A percentile compares a stretch with the other conserved stretches of the same genome.
These are phyloP conservation scores for Botia almorhae DNA, from an alignment of 2,797 vertebrate species.

Conservation along the genomic window DNA sequence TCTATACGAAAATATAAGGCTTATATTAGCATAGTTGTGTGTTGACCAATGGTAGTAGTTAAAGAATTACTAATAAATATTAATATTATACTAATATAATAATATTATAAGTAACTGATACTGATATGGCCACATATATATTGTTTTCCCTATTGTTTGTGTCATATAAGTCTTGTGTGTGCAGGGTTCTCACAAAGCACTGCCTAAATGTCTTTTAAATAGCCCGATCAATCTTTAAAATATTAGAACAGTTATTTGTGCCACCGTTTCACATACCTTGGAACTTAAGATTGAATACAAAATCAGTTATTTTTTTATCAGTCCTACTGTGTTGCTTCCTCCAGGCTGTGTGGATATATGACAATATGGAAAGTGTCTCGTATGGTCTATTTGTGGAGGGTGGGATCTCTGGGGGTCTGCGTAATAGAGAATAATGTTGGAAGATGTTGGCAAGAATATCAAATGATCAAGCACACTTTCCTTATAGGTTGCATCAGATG, in stretches of 20 bases:
- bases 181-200: neutral
- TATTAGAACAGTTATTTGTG: neutral
- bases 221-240: neutral
- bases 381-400: conserved; percentile 21
- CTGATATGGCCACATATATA: neutral
- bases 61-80: neutral
- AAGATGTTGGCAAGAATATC: conserved; percentile 9
- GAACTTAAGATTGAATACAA: conserved; percentile 5
- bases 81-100: neutral
- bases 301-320: conserved; percentile 3
- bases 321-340: neutral
- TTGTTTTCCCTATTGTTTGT: neutral
- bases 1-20: neutral
- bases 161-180: neutral
- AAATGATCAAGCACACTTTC: conserved; percentile 11
- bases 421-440: conserved; percentile 16
- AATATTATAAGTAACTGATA: neutral
- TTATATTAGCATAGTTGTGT: too few species aligned
- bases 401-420: neutral
- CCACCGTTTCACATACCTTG: neutral
- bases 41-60: too few species aligned
- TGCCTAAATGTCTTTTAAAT: neutral
- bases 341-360: conserved; percentile 14
- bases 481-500: conserved; percentile 6
- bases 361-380: conserved; percentile 38